Base-by-base conservation (phyloP, 2,113 vertebrate genomes). In the Progne subis region DNA sequence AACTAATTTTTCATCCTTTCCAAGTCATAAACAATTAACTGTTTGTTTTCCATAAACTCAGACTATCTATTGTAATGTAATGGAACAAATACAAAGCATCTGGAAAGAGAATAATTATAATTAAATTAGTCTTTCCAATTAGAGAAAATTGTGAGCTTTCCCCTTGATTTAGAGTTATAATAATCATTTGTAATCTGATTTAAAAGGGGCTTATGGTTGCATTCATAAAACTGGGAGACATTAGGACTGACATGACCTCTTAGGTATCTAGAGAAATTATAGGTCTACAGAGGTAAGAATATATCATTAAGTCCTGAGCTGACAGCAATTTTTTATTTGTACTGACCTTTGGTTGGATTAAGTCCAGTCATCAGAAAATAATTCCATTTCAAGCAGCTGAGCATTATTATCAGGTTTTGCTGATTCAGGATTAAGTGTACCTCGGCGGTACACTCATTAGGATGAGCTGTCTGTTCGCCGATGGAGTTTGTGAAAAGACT, bases 81-180 rank as follows among this genome's bases (percentile, higher is more conserved):
- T 82, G 64, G 82, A 97, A 96, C 80, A 97, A 94, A 89, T 77
- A 95, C 71, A 97, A 95, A 97, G 95, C 94, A 95, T 96, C 96
- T 97, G 91, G 94, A 96, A 95, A 95, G 72, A 94, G 95, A 92
- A 94, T 70, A 96, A 85, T 94, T 94, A 81, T 67, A 92, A 95
- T 93, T 43, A 93, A 97, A 96, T 98, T 97, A 98, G 86, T 68
- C 78, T 94, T 96, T 97, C 96, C 95, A 97, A 97, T 98, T 97
- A 98, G 92, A 95, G 95, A 86, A 94, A 96, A 95, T 88, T 63
- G 61, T 88, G 80, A 83, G 63, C 46, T 34, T 84, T 91, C 80
- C 85, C 75, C n/a, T 76, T 90, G 86, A 94, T 96, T 97, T 65
- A 86, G 84, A 96, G 77, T 91, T 96, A 82, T 61, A 86, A 91